Percentiles rank a stretch among this genome's conserved stretches.
Evolutionary conservation across 2,797 vertebrate species (phyloP).

Genomic region (Rhinella marina): DNA sequence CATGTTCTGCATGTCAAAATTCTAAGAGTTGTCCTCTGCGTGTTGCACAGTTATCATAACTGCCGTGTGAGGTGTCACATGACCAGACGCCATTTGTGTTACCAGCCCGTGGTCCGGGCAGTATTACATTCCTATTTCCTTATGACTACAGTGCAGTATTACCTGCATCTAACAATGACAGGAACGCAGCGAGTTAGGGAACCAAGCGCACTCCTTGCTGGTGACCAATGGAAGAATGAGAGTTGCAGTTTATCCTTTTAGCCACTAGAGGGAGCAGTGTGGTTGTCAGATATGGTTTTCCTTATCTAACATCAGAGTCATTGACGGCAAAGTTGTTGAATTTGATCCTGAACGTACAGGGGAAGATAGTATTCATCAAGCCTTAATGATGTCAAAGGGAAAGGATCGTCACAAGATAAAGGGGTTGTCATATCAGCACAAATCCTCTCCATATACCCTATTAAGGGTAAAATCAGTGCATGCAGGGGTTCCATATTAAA

Average conservation of each 20-base stretch:
- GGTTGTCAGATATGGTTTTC: neutral
- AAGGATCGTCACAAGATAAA: slow-evolving; percentile 5
- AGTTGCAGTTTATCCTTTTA: neutral
- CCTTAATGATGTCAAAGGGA: slow-evolving; percentile 43
- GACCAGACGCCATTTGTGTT: neutral
- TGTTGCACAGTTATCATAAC: slow-evolving; percentile 30
- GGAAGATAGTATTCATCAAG: slow-evolving; percentile 30
- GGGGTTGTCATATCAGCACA: neutral
- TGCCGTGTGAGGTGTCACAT: slow-evolving; percentile 6
- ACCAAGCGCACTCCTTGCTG: slow-evolving; percentile 16
- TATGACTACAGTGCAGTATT: slow-evolving; percentile 12
- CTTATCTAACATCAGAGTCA: neutral
- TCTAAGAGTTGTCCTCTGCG: slow-evolving; percentile 7
- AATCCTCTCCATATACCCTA: neutral
- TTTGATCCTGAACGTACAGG: slow-evolving; percentile 7
- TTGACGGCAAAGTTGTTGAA: neutral
- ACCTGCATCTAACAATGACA: slow-evolving; percentile 16
- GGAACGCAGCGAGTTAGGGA: neutral
- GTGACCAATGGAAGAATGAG: neutral
- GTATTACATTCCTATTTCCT: slow-evolving; percentile 22
- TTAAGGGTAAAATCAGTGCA: neutral
- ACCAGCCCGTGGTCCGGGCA: neutral
- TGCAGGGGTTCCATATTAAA: neutral
- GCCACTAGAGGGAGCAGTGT: slow-evolving; percentile 2
- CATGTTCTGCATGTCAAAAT: slow-evolving; percentile 23